A percentile compares a stretch with the other conserved stretches of the same genome.
Conservation (phyloP, 2,797 vertebrate species). For the Buphagus erythrorhynchus region DNA sequence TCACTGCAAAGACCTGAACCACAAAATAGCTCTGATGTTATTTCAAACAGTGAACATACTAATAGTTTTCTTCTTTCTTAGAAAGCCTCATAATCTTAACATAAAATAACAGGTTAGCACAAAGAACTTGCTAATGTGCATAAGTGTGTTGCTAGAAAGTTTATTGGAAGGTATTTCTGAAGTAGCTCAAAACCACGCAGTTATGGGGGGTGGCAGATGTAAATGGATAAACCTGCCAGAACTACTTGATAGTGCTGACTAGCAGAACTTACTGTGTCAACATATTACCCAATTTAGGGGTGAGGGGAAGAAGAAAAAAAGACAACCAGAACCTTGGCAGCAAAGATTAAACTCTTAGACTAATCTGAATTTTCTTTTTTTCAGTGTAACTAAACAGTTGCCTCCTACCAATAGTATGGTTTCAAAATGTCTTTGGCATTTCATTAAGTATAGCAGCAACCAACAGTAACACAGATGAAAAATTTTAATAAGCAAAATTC, state of each 20-base stretch:
- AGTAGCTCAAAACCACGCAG: background rate
- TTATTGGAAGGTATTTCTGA: background rate
- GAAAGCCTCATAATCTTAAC: background rate
- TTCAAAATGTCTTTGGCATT: background rate
- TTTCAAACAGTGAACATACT: background rate
- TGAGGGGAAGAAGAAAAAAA: background rate
- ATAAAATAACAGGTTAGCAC: background rate
- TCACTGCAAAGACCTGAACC: background rate
- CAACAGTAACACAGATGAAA: background rate
- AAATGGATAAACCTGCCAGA: constrained; percentile 9
- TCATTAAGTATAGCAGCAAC: background rate
- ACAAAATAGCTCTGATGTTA: background rate
- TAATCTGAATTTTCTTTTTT: background rate
- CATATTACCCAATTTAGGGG: background rate
- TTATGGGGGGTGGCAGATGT: constrained; percentile 2
- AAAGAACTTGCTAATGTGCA: background rate
- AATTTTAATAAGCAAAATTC: background rate
- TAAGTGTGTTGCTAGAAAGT: background rate
- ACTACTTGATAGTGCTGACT: constrained; percentile 35
- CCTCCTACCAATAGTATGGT: background rate
- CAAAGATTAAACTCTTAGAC: background rate
- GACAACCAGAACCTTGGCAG: background rate
- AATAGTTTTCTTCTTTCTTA: background rate
- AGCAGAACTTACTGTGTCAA: constrained; percentile 44
- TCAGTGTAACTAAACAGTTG: background rate